A percentile compares a stretch with the other conserved stretches of the same genome.
phyloP scores from a whole-genome alignment of 2,888 invertebrate genomes.

The Platypus cylindrus region DNA sequence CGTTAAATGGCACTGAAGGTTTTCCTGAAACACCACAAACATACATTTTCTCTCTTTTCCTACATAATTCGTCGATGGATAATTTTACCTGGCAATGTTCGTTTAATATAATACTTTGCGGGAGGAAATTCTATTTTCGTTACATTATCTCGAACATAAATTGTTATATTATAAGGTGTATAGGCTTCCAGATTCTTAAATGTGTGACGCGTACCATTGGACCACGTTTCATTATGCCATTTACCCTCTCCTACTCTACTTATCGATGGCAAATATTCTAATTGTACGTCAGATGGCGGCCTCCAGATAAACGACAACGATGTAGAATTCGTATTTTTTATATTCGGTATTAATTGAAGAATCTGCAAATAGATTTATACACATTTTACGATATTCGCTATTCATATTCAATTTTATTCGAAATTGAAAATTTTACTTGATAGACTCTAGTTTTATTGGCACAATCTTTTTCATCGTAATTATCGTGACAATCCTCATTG shows the following conservation, averaged over 20 bases:
- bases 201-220: constrained; percentile 42
- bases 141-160: constrained; percentile 52
- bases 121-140: constrained; percentile 48
- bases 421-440: constrained; percentile 24
- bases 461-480: constrained; percentile 60
- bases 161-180: constrained; percentile 68
- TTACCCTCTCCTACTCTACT: constrained; percentile 36
- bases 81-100: constrained; percentile 46
- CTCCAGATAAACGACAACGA: constrained; percentile 54
- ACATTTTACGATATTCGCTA: no score
- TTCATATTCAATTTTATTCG: no score
- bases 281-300: constrained; percentile 27
- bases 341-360: constrained; percentile 18
- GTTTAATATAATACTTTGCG: constrained; percentile 45
- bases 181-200: constrained; percentile 54
- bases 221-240: constrained; percentile 55
- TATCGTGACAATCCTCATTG: constrained; percentile 57
- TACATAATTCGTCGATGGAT: no score
- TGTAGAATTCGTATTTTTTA: constrained; percentile 45
- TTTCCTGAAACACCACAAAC: constrained; percentile 36
- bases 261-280: constrained; percentile 60
- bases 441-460: constrained; percentile 31
- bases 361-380: neutral
- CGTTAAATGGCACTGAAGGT: constrained; percentile 55
- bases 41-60: no score